Evolutionary conservation across 2,113 vertebrate genomes (phyloP).

Genomic region (Atractosteus spatula): DNA sequence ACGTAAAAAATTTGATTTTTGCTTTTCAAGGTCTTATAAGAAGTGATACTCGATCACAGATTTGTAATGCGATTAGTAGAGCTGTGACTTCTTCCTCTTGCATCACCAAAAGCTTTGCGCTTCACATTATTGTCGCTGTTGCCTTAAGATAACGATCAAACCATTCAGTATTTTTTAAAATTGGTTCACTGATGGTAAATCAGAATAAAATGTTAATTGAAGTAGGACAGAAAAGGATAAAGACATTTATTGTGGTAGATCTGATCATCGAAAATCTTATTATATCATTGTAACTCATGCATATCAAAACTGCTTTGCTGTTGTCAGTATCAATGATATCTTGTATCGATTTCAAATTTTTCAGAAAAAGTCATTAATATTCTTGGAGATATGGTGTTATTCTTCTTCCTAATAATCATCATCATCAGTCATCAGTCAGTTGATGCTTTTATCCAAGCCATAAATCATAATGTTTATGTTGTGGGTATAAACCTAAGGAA

Average conservation of each 20-base stretch:
- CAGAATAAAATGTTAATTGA: constrained; percentile 64
- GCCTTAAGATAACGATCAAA: constrained; percentile 63
- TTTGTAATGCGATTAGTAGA: constrained; percentile 56
- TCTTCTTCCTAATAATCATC: too few relatives aligned
- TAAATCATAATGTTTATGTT: too few relatives aligned
- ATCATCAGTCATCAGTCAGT: too few relatives aligned
- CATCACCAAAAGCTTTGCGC: constrained; percentile 7
- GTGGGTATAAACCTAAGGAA: too few relatives aligned
- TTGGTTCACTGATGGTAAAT: constrained; percentile 49
- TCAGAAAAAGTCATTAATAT: constrained; percentile 14
- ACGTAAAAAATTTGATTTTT: neutral
- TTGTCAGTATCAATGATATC: constrained; percentile 31
- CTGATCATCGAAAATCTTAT: constrained; percentile 37
- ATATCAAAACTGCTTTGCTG: too few relatives aligned
- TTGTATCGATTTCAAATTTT: constrained; percentile 32
- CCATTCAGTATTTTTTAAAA: constrained; percentile 59
- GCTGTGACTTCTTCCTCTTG: constrained; percentile 15
- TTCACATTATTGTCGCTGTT: constrained; percentile 12
- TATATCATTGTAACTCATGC: too few relatives aligned
- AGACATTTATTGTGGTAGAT: constrained; percentile 53
- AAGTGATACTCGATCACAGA: constrained; percentile 11
- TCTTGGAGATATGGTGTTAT: too few relatives aligned
- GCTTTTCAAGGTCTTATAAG: neutral
- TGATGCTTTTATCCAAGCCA: too few relatives aligned
- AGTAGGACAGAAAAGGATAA: constrained; percentile 49